Conservation (phyloP, 2,888 invertebrate genomes). For the Eurytoma adleriae region DNA sequence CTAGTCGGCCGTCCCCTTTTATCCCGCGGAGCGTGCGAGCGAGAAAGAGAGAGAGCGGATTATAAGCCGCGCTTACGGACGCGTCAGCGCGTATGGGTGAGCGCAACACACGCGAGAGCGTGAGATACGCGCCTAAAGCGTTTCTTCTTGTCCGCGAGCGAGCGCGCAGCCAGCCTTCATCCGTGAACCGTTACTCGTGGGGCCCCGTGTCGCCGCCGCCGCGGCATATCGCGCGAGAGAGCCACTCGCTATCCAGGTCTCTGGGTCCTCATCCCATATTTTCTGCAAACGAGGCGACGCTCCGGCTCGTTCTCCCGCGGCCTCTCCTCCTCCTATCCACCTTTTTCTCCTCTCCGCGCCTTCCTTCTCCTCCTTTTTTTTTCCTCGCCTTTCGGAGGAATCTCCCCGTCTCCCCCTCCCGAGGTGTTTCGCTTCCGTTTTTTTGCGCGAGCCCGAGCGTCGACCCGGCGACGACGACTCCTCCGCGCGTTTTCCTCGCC, state of each 20-base stretch:
- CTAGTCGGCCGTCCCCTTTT: constrained; percentile 49
- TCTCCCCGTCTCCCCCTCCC: neutral
- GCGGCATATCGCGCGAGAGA: constrained; percentile 61
- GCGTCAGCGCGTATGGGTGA: neutral
- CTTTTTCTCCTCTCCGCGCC: neutral
- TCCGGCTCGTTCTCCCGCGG: neutral
- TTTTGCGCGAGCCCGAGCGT: neutral
- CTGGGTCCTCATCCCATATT: constrained; percentile 70
- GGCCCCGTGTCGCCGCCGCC: constrained; percentile 65
- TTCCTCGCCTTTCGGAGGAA: constrained; percentile 21
- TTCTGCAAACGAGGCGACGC: constrained; percentile 41
- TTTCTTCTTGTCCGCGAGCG: neutral
- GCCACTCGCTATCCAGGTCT: constrained; percentile 75
- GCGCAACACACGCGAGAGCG: constrained; percentile 40
- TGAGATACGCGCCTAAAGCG: constrained; percentile 44
- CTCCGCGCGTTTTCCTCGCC: neutral
- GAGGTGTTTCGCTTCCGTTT: constrained; percentile 20
- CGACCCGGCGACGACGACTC: too few relatives aligned
- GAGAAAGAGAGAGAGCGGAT: constrained; percentile 16
- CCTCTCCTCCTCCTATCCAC: neutral
- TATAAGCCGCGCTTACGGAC: neutral
- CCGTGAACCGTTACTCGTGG: constrained; percentile 73
- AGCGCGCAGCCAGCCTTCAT: constrained; percentile 68
- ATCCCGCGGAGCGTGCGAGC: neutral
- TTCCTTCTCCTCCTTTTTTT: constrained; percentile 36